Evolutionary conservation across 2,797 vertebrate genomes (phyloP).

Genomic region (Vipera latastei): DNA sequence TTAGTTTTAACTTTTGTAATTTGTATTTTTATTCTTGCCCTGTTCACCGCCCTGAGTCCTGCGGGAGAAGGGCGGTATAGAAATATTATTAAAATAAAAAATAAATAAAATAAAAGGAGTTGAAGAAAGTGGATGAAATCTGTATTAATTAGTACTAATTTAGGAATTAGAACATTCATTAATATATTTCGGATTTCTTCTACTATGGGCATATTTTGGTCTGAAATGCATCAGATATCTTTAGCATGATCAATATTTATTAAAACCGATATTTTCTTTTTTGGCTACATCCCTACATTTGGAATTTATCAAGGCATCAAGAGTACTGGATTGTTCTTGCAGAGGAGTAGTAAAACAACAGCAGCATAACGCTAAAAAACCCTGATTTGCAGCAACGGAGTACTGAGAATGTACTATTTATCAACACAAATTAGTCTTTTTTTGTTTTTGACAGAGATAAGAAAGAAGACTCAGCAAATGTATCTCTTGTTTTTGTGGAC

Average conservation of each 20-base stretch:
- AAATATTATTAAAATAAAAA: no score
- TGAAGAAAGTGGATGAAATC: not conserved
- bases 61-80: no score
- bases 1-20: no score
- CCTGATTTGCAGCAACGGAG: not conserved
- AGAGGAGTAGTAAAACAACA: not conserved
- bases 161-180: not conserved
- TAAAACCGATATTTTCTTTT: not conserved
- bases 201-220: not conserved
- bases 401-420: not conserved
- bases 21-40: no score
- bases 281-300: not conserved
- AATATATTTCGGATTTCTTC: not conserved
- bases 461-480: not conserved
- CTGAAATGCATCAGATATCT: not conserved
- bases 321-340: not conserved
- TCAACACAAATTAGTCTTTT: not conserved
- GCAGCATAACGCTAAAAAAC: not conserved
- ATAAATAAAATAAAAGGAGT: no score
- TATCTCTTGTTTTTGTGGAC: not conserved
- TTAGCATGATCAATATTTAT: not conserved
- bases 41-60: no score
- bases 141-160: not conserved
- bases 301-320: not conserved
- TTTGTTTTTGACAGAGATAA: not conserved